phyloP scores from a whole-genome alignment of 1,140 invertebrate species.

The Batillaria attramentaria region DNA sequence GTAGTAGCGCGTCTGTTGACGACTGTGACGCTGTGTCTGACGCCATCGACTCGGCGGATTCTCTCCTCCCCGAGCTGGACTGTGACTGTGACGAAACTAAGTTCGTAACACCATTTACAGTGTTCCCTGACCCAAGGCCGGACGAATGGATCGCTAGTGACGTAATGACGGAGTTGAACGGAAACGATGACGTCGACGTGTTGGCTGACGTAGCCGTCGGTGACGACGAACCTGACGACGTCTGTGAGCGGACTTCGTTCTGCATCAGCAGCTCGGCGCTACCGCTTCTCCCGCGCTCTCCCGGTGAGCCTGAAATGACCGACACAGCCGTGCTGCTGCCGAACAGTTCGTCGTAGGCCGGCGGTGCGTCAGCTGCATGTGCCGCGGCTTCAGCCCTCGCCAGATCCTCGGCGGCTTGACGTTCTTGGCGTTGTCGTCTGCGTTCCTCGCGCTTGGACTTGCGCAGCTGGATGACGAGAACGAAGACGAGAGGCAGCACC shows the following conservation, averaged over 20 bases:
- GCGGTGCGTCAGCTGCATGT: conserved; percentile 25
- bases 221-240: too few relatives aligned
- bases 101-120: too few relatives aligned
- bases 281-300: neutral
- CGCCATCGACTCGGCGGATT: neutral
- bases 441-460: conserved; percentile 38
- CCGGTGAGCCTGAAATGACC: neutral
- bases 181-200: neutral
- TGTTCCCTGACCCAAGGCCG: too few relatives aligned
- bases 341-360: conserved; percentile 43
- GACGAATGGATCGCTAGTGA: neutral
- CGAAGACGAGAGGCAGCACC: conserved; percentile 41
- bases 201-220: neutral
- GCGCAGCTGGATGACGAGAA: conserved; percentile 41
- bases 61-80: too few relatives aligned
- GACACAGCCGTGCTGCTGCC: neutral
- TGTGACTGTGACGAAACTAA: too few relatives aligned
- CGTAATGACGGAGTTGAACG: too few relatives aligned
- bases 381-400: neutral
- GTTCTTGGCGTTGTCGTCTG: neutral
- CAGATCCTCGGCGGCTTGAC: neutral
- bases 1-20: neutral
- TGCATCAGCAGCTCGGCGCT: neutral
- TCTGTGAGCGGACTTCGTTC: too few relatives aligned
- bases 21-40: neutral